Conservation (phyloP, 2,888 invertebrate species). For the Cyaniris semiargus region DNA sequence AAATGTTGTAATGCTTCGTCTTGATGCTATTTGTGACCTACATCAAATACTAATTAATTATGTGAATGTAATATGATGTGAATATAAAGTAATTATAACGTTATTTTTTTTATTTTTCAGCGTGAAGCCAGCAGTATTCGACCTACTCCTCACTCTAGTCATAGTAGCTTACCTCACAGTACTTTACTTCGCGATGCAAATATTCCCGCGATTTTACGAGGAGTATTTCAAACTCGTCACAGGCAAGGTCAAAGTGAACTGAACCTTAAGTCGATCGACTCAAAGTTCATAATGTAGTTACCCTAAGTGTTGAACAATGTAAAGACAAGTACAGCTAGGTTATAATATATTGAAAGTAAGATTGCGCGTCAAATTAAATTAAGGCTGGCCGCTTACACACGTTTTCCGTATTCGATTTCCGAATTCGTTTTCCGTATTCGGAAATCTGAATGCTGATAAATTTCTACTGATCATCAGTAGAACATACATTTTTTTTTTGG, state of each 20-base stretch:
- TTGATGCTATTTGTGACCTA: no score
- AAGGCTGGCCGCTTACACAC: no score
- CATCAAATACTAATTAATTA: no score
- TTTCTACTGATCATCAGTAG: no score
- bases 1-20: no score
- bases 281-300: constrained; percentile 26
- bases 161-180: constrained; percentile 91
- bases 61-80: no score
- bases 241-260: constrained; percentile 67
- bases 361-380: neutral
- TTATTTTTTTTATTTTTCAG: constrained; percentile 79
- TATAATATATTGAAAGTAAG: neutral
- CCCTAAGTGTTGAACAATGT: constrained; percentile 29
- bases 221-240: constrained; percentile 79
- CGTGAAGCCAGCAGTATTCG: constrained; percentile 98
- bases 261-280: constrained; percentile 38
- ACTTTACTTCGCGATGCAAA: constrained; percentile 89
- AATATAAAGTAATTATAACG: neutral
- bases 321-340: constrained; percentile 23
- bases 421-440: no score
- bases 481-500: no score
- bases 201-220: constrained; percentile 84
- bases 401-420: no score
- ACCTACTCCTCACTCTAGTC: constrained; percentile 93
- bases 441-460: no score